Evolutionary conservation across 2,888 invertebrate species (phyloP).

Genomic region (Archips crataeganus): DNA sequence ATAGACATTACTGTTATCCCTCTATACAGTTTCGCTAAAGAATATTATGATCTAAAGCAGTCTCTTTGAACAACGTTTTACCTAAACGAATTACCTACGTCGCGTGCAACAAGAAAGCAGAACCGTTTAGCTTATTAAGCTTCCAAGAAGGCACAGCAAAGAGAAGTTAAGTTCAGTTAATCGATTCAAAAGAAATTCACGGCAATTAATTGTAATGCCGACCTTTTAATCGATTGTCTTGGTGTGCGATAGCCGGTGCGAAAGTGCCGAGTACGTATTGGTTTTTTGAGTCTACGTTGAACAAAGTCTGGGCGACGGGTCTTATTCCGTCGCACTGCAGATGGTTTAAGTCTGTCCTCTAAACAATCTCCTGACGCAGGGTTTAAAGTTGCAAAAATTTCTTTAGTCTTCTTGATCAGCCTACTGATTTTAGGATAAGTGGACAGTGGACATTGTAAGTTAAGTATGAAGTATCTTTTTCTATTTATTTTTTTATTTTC

Average conservation of each 20-base stretch:
- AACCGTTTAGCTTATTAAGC: conserved; percentile 2
- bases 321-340: conserved; percentile 27
- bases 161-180: neutral
- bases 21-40: neutral
- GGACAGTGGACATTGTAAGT: too few species aligned
- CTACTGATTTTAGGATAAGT: too few species aligned
- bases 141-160: neutral
- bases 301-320: neutral
- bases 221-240: conserved; percentile 10
- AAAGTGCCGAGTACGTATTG: neutral
- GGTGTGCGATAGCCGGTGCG: neutral
- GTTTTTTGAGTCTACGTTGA: conserved; percentile 1
- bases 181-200: conserved; percentile 4
- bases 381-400: too few species aligned
- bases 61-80: neutral
- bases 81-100: neutral
- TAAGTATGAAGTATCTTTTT: too few species aligned
- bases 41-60: neutral
- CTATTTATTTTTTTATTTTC: too few species aligned
- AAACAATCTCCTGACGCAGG: neutral
- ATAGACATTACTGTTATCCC: neutral
- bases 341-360: conserved; percentile 19
- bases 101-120: neutral
- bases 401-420: too few species aligned
- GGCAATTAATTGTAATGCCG: neutral